A percentile compares a stretch with the other conserved stretches of the same genome.
Evolutionary conservation across 2,113 vertebrate species (phyloP).

Genomic region (Cheirogaleus medius): DNA sequence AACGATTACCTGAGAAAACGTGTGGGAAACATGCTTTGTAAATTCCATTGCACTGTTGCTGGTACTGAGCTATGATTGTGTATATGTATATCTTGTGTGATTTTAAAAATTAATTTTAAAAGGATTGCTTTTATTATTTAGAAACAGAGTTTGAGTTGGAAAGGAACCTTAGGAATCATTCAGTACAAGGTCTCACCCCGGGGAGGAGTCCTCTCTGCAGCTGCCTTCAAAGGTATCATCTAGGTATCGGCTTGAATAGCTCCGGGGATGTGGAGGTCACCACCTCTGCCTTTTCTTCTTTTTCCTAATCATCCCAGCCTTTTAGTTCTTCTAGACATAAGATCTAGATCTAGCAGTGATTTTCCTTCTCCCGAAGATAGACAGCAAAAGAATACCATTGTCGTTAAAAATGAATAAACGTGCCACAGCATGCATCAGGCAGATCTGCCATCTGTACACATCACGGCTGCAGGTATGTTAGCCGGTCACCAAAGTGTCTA

Average conservation of each 20-base stretch:
- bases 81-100: background rate
- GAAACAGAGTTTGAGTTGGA: background rate
- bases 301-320: background rate
- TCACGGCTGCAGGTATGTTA: background rate
- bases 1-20: background rate
- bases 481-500: background rate
- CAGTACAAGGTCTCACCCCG: accelerated
- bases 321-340: background rate
- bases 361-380: background rate
- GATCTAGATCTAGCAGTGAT: background rate
- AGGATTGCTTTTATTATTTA: background rate
- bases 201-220: background rate
- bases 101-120: background rate
- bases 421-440: background rate
- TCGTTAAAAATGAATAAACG: background rate
- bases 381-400: background rate
- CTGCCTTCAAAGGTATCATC: background rate
- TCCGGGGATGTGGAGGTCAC: background rate
- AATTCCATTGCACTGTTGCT: background rate
- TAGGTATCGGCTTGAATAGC: background rate
- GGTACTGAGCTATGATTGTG: background rate
- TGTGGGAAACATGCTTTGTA: background rate
- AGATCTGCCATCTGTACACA: background rate
- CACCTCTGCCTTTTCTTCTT: background rate
- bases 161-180: background rate